A percentile compares a stretch with the other conserved stretches of the same genome.
These are phyloP conservation scores for Globicephala melas DNA, from an alignment of 2,113 vertebrate species.

Conservation along the genomic window DNA sequence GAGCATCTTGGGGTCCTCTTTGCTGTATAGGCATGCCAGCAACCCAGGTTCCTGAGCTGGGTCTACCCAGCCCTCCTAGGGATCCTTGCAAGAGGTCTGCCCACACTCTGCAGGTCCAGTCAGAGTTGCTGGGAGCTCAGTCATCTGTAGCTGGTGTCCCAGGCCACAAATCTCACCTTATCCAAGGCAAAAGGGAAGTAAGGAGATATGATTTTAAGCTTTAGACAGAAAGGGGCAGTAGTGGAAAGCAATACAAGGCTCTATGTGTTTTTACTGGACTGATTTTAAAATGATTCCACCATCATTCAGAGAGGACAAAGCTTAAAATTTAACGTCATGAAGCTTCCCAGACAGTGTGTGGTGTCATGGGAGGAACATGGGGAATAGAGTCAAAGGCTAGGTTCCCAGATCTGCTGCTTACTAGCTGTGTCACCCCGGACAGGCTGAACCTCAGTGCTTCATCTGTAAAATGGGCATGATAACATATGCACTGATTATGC, in stretches of 20 bases:
- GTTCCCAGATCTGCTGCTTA: background rate
- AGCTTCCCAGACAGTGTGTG: background rate
- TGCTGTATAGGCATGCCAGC: no score
- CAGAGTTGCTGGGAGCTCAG: background rate
- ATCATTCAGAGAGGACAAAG: background rate
- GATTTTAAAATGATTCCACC: background rate
- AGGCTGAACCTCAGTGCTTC: background rate
- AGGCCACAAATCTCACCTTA: background rate
- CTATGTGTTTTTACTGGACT: background rate
- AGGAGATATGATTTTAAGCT: background rate
- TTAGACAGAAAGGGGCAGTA: background rate
- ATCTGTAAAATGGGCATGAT: background rate
- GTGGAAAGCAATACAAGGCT: background rate
- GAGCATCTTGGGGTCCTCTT: background rate
- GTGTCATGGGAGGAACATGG: background rate
- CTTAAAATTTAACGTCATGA: background rate
- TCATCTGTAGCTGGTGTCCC: background rate
- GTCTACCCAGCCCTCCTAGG: background rate
- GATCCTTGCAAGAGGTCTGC: background rate
- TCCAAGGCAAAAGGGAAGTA: background rate
- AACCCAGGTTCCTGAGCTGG: background rate
- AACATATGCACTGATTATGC: background rate
- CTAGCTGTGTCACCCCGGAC: background rate
- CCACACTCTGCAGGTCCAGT: background rate
- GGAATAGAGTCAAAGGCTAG: background rate